These are phyloP conservation scores for Stenolophus ochropezus DNA, from an alignment of 2,888 invertebrate genomes.

Conservation along the genomic window DNA sequence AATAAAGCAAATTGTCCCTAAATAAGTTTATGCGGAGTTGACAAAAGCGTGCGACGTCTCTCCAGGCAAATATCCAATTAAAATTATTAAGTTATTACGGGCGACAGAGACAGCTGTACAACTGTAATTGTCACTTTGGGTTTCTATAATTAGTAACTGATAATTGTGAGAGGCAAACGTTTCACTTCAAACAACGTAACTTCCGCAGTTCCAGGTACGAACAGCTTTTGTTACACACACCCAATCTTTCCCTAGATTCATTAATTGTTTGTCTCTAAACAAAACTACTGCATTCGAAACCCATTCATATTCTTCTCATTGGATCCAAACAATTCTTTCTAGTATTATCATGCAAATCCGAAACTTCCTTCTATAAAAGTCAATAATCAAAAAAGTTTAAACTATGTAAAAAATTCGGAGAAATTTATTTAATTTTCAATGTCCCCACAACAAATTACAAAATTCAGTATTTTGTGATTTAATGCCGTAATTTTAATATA, in stretches of 20 bases:
- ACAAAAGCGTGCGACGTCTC: conserved; percentile 66
- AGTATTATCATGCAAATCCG: too few relatives aligned
- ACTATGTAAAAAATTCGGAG: too few relatives aligned
- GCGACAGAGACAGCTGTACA: conserved; percentile 62
- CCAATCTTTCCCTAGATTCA: conserved; percentile 6
- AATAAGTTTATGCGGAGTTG: conserved; percentile 66
- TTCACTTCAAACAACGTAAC: conserved; percentile 55
- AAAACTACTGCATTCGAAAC: conserved; percentile 1
- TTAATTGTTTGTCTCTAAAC: neutral
- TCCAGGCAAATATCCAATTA: conserved; percentile 71
- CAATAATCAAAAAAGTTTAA: too few relatives aligned
- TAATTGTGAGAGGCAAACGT: conserved; percentile 65
- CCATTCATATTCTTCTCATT: too few relatives aligned
- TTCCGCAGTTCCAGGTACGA: conserved; percentile 13
- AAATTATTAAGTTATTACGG: conserved; percentile 69
- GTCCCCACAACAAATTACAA: too few relatives aligned
- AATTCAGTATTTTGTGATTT: too few relatives aligned
- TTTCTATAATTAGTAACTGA: conserved; percentile 71
- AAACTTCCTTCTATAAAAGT: too few relatives aligned
- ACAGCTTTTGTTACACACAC: conserved; percentile 1
- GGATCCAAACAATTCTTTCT: too few relatives aligned
- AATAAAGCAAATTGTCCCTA: conserved; percentile 66
- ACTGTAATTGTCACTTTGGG: conserved; percentile 72
- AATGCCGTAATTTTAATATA: too few relatives aligned
- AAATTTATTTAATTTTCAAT: too few relatives aligned